Percentiles rank a stretch among this genome's conserved stretches.
Evolutionary conservation across 2,888 invertebrate genomes (phyloP).

Genomic region (Polydrusus cervinus): DNA sequence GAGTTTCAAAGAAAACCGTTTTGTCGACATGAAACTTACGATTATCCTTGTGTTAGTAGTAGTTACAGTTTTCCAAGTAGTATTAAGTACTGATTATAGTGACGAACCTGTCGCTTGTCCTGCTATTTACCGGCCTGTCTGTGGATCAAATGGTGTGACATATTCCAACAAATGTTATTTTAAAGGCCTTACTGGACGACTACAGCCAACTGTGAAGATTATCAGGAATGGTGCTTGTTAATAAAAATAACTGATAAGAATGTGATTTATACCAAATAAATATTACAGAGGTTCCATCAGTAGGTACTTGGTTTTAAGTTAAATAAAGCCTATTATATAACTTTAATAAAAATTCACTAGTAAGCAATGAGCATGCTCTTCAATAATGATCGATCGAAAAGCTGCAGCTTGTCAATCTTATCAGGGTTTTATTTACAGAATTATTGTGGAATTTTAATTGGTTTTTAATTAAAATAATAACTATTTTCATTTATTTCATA

Average conservation of each 20-base stretch:
- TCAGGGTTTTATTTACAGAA: no score
- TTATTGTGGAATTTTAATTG: no score
- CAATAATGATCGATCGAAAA: no score
- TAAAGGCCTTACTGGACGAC: slow-evolving; percentile 24
- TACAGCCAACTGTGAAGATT: not conserved
- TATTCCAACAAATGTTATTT: slow-evolving; percentile 41
- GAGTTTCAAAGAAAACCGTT: not conserved
- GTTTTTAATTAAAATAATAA: no score
- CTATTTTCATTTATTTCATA: no score
- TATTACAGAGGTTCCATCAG: no score
- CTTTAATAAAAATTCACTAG: no score
- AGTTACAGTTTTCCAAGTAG: not conserved
- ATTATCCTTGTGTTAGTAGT: not conserved
- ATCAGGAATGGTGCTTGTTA: slow-evolving; percentile 1
- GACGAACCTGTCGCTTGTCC: slow-evolving; percentile 31
- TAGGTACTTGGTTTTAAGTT: no score
- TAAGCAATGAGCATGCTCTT: no score
- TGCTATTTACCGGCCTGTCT: slow-evolving; percentile 29
- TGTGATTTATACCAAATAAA: not conserved
- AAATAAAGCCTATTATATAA: no score
- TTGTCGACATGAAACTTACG: not conserved
- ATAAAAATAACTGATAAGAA: not conserved
- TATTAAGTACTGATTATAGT: not conserved
- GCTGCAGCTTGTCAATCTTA: no score
- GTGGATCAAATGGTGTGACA: slow-evolving; percentile 41